Conservation (phyloP, 2,888 invertebrate species). For the Ochropacha duplaris region DNA sequence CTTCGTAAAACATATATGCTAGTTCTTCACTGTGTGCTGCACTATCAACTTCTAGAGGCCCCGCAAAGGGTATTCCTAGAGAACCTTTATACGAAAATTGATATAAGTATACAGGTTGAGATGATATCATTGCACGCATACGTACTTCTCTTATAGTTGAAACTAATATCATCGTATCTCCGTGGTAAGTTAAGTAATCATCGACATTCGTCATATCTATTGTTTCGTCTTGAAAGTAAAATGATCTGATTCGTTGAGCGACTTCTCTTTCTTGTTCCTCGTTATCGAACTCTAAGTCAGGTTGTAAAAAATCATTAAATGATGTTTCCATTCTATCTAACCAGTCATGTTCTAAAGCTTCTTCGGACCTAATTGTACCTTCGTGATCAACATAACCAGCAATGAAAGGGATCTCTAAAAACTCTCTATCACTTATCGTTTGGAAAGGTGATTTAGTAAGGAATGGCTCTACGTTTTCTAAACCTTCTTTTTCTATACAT, state of each 20-base stretch:
- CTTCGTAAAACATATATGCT: conserved; percentile 57
- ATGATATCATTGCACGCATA: conserved; percentile 40
- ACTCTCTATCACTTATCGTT: conserved; percentile 48
- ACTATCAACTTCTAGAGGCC: conserved; percentile 46
- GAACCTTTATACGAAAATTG: conserved; percentile 70
- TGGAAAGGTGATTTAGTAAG: conserved; percentile 57
- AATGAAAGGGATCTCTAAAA: conserved; percentile 60
- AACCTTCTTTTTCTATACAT: conserved; percentile 58
- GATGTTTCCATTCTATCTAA: conserved; percentile 57
- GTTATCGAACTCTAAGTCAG: conserved; percentile 56
- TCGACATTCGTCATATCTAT: conserved; percentile 36
- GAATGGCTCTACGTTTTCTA: conserved; percentile 48
- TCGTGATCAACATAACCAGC: conserved; percentile 69
- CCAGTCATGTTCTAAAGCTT: conserved; percentile 58
- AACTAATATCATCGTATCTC: conserved; percentile 69
- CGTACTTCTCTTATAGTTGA: conserved; percentile 62
- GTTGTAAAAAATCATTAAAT: conserved; percentile 62
- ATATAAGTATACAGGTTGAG: conserved; percentile 55
- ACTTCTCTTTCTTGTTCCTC: conserved; percentile 36
- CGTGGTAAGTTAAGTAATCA: conserved; percentile 59
- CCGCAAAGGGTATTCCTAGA: conserved; percentile 52
- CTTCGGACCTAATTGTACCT: conserved; percentile 63
- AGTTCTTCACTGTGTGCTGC: conserved; percentile 70
- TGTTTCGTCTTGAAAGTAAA: conserved; percentile 49
- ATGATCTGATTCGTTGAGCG: conserved; percentile 45